Evolutionary conservation across 2,113 vertebrate species (phyloP), one percentile per base, ranked within the genome.

Genomic region (Rhombomys opimus): DNA sequence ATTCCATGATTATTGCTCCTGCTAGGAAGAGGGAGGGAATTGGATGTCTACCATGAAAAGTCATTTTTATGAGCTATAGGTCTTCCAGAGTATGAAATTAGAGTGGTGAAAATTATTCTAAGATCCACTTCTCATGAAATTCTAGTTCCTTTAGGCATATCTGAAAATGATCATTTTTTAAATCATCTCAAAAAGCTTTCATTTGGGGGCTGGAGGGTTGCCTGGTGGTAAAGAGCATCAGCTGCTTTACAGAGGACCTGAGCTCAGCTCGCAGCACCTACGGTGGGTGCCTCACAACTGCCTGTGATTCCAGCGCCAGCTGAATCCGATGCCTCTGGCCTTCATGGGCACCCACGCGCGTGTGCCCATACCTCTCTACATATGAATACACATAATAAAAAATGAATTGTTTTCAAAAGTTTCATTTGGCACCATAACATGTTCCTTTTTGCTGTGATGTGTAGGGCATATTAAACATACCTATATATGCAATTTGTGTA

Each of bases 51-150:
- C 72, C 27, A 12, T 15, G 81, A 77, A 76, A 76, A 12, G 9
- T 17, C 35, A 59, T 84, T 84, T 87, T 93, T 41, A 8, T 89
- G 65, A 68, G 3, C 30, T 41, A 13, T 30, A 91, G 41, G 54
- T 93, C 90, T 89, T 91, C 59, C 35, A 91, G 87, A 95, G 93
- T 92, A 90, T 89, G 72, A 76, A 63, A 73, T 95, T 23, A n/a
- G 87, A 73, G 82, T 54, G 13, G 27, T 50, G 61, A 86, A 65
- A 78, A 17, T 72, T 88, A 68, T 86, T 86, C 63, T 14, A 77
- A 86, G 35, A 54, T 73, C 80, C 65, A 77, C 10, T 82, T 82
- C 87, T 32, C 32, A 38, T 76, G 32, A 2, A 91, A 77, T 95
- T 77, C 54, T 57, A 61, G 89, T 90, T 93, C 5, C n/a, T 87